Percentiles rank a stretch among this genome's conserved stretches.
Conservation (phyloP, 2,888 invertebrate genomes). For the Chironomus riparius region DNA sequence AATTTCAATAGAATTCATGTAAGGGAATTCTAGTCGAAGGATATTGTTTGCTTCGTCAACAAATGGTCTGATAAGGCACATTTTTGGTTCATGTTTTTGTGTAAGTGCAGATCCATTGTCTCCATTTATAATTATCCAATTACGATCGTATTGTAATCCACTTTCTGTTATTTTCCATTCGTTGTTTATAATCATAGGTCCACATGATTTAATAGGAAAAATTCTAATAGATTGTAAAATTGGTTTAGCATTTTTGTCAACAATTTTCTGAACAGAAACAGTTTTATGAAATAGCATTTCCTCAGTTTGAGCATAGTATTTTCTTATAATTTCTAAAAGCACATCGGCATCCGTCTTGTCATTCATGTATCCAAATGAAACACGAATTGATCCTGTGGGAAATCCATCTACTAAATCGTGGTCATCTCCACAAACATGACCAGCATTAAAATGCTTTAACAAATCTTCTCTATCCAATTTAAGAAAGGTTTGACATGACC, state of each 20-base stretch:
- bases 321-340: conserved; percentile 62
- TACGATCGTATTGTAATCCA: conserved; percentile 80
- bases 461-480: conserved; percentile 58
- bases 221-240: conserved; percentile 50
- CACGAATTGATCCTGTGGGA: conserved; percentile 86
- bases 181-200: conserved; percentile 55
- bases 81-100: conserved; percentile 70
- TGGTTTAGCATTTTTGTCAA: not conserved
- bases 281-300: conserved; percentile 29
- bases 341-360: conserved; percentile 59
- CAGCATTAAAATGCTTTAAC: conserved; percentile 67
- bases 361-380: conserved; percentile 90
- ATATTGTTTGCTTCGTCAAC: not conserved
- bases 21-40: conserved; percentile 37
- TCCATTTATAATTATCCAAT: conserved; percentile 85
- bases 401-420: conserved; percentile 72
- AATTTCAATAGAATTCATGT: conserved; percentile 46
- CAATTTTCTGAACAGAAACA: not conserved
- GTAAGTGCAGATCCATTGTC: conserved; percentile 69
- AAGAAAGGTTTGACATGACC: conserved; percentile 80
- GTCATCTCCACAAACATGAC: conserved; percentile 87
- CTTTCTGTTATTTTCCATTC: conserved; percentile 64
- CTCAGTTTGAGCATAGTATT: conserved; percentile 53
- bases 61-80: conserved; percentile 59
- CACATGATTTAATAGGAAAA: conserved; percentile 90